Percentiles rank a stretch among this genome's conserved stretches.
phyloP scores from a whole-genome alignment of 2,113 vertebrate genomes.

The Hippocampus abdominalis region DNA sequence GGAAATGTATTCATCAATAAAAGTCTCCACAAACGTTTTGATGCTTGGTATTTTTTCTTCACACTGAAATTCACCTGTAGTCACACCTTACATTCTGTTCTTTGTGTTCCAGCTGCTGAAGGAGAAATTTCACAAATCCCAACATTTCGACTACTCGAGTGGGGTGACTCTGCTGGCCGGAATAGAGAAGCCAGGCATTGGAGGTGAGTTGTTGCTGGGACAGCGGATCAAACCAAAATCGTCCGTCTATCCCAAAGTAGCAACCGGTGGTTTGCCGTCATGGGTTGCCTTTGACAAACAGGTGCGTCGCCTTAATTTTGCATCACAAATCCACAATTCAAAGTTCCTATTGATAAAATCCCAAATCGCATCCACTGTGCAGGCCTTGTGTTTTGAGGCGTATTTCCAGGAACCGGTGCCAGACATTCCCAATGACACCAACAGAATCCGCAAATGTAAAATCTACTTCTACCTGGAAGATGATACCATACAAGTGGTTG shows the following conservation, averaged over 20 bases:
- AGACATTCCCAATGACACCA: slow-evolving; percentile 73
- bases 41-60: not conserved
- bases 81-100: not conserved
- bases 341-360: not conserved
- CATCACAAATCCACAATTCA: not conserved
- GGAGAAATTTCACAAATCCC: slow-evolving; percentile 86
- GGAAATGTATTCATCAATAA: not conserved
- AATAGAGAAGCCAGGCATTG: slow-evolving; percentile 80
- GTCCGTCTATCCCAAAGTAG: slow-evolving; percentile 69
- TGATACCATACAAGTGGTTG: slow-evolving; percentile 88
- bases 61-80: not conserved
- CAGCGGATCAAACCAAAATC: slow-evolving; percentile 72
- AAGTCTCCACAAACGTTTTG: not conserved
- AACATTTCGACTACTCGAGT: slow-evolving; percentile 79
- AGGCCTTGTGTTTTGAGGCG: slow-evolving; percentile 87
- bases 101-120: slow-evolving; percentile 71
- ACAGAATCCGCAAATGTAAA: slow-evolving; percentile 82
- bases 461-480: slow-evolving; percentile 92
- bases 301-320: slow-evolving; percentile 57
- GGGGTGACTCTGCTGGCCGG: slow-evolving; percentile 75
- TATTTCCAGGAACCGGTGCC: slow-evolving; percentile 80
- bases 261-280: slow-evolving; percentile 64
- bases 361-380: slow-evolving; percentile 7
- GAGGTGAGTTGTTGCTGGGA: slow-evolving; percentile 73
- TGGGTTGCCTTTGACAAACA: slow-evolving; percentile 92